phyloP scores from a whole-genome alignment of 2,888 invertebrate genomes.

The Psococerastis gibbosa region DNA sequence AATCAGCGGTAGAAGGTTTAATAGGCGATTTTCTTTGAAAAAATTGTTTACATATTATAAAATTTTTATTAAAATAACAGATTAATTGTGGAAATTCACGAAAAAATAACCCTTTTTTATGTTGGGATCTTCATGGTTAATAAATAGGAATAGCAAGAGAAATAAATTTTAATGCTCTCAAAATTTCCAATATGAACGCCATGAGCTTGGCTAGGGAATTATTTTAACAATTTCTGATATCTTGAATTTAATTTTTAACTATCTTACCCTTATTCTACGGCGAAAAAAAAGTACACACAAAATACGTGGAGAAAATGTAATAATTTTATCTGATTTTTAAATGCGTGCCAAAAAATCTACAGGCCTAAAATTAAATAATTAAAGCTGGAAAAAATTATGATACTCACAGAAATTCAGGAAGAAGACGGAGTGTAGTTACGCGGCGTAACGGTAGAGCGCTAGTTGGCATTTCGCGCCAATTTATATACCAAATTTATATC shows the following conservation, averaged over 20 bases:
- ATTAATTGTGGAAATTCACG: background rate
- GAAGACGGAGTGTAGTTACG: slow-evolving; percentile 12
- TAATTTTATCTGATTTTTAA: slow-evolving; percentile 14
- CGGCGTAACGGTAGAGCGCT: slow-evolving; percentile 14
- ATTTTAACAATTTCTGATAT: background rate
- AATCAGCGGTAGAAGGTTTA: background rate
- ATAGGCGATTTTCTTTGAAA: background rate
- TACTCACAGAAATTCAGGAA: slow-evolving; percentile 12
- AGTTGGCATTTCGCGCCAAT: slow-evolving; percentile 11
- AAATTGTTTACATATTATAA: background rate
- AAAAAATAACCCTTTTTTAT: background rate
- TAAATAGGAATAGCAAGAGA: background rate
- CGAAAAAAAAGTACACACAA: slow-evolving; percentile 1
- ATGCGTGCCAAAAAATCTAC: slow-evolving; percentile 9
- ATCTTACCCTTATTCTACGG: background rate
- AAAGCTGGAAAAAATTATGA: slow-evolving; percentile 1
- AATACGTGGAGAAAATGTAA: slow-evolving; percentile 12
- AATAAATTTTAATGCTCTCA: background rate
- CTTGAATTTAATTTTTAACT: slow-evolving; percentile 7
- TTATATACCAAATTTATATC: background rate
- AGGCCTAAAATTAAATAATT: slow-evolving; percentile 12
- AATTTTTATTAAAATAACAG: background rate
- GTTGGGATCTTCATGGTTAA: no score
- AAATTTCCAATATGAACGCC: slow-evolving; percentile 1
- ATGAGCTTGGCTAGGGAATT: slow-evolving; percentile 2